phyloP scores from a whole-genome alignment of 2,888 invertebrate genomes.

The Aspidiotus rigidus region DNA sequence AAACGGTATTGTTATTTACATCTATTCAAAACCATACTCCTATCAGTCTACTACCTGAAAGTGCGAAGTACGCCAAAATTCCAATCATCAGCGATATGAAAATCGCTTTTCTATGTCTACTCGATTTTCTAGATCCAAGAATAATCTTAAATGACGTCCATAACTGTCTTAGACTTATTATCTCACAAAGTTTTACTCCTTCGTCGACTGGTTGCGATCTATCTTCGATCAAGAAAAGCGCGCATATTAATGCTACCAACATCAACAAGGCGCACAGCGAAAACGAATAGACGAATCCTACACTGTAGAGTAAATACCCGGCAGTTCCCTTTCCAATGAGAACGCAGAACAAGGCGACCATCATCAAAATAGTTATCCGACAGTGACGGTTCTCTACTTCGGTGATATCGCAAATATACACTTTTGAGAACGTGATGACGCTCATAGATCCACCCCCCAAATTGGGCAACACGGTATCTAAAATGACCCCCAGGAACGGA shows the following conservation, averaged over 20 bases:
- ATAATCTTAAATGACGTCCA: neutral
- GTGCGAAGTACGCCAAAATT: neutral
- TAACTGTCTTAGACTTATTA: neutral
- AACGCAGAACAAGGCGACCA: conserved; percentile 19
- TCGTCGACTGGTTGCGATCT: conserved; percentile 1
- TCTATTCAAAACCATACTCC: no score
- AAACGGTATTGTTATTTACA: no score
- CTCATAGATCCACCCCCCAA: neutral
- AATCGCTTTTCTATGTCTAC: neutral
- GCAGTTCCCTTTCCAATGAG: conserved; percentile 32
- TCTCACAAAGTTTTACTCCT: neutral
- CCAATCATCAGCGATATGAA: neutral
- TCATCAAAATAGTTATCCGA: conserved; percentile 4
- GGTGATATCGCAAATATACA: conserved; percentile 13
- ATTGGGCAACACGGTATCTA: neutral
- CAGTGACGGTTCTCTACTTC: neutral
- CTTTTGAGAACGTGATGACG: neutral
- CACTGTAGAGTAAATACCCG: conserved; percentile 28
- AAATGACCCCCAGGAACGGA: conserved; percentile 36
- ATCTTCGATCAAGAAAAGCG: conserved; percentile 3
- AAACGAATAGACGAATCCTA: conserved; percentile 34
- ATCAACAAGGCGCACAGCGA: conserved; percentile 11
- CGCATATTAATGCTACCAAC: neutral
- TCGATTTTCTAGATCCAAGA: neutral
- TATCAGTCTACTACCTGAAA: neutral